Base-by-base conservation (phyloP, 2,797 vertebrate species). In the Staurois parvus region DNA sequence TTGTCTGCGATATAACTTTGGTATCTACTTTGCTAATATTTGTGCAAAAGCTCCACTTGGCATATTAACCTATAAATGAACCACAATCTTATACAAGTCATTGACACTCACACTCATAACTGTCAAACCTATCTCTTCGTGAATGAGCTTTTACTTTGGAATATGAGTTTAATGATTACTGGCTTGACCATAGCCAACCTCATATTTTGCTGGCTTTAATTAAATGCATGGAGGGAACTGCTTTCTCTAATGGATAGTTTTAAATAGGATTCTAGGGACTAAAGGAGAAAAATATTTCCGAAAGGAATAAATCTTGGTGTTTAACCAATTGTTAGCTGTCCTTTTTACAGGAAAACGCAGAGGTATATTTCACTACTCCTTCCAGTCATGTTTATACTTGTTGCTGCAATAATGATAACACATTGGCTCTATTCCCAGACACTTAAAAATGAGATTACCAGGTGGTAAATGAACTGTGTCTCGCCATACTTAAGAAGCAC, bases 391-490 rank as follows among this genome's bases (percentile, higher is more conserved):
- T 84, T 83, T 83, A 69, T 79, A 73, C 85, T 83, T 81, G 78
- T 85, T 79, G 85, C 81, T 75, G 76, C 81, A 87, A 79, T 87
- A 84, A 87, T 87, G 85, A 87, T 87, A 84, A 79, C 79, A 48
- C 81, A 75, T 87, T 87, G 85, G 85, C 85, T 75, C 12, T 29
- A 26, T 84, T 87, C 85, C 85, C 85, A 87, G 85, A 75, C 81
- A 84, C 76, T 87, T 87, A 87, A 87, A 87, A 87, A 79, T 83
- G 76, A 87, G 76, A 83, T 86, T 86, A 86, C 81, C 85, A 84
- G 81, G 81, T 87, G 85, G 74, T 86, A 86, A 86, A 87, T 87
- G 81, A 87, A 87, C 81, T 83, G 81, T 87, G 81, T 87, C 85
- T 84, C 62, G 37, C 80, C 67, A 32, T 72, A 79, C 76, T 79